Conservation (phyloP, 2,113 vertebrate species). For the Grammomys surdaster region DNA sequence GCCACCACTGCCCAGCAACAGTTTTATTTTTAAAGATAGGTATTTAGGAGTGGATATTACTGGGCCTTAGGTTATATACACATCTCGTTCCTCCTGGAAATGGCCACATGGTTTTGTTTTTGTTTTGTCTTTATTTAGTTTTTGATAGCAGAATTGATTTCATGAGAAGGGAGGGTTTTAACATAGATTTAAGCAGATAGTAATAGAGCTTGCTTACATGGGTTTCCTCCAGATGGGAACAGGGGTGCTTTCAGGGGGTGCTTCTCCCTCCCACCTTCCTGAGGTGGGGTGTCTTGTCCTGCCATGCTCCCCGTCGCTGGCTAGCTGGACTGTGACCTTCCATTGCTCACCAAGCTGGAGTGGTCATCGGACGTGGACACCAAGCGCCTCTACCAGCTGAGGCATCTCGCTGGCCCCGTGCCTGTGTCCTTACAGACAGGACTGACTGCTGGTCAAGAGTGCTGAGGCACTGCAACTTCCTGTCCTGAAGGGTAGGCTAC, state of each 20-base stretch:
- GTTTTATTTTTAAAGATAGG: background rate
- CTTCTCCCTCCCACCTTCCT: background rate
- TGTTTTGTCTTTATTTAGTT: background rate
- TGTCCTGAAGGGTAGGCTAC: background rate
- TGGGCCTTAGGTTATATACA: background rate
- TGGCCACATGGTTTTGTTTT: background rate
- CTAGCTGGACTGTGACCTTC: background rate
- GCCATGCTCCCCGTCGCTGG: background rate
- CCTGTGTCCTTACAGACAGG: background rate
- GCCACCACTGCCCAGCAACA: background rate
- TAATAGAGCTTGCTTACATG: background rate
- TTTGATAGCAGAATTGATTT: background rate
- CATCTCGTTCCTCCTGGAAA: background rate
- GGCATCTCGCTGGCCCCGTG: background rate
- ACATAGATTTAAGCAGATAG: background rate
- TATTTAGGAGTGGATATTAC: background rate
- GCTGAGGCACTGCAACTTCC: background rate
- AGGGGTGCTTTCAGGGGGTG: background rate
- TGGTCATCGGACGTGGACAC: background rate
- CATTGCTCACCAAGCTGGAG: background rate
- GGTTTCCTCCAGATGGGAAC: background rate
- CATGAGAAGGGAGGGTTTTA: background rate
- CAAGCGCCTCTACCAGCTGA: background rate
- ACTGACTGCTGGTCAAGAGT: background rate
- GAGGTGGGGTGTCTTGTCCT: background rate